phyloP scores from a whole-genome alignment of 2,797 vertebrate species.

The Leptatherina wallacei region DNA sequence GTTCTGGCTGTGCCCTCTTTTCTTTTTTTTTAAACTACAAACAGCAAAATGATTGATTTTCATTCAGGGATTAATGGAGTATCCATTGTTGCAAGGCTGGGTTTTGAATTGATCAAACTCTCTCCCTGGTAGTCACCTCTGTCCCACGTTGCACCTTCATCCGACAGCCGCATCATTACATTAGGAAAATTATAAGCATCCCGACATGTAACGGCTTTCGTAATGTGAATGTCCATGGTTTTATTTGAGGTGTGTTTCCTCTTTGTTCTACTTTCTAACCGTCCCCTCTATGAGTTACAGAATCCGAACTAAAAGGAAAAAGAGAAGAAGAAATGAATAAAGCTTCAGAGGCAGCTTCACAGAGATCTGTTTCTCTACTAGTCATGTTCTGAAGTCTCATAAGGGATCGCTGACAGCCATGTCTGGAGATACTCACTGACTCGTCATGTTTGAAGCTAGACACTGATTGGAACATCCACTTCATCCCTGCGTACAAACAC shows the following conservation, averaged over 20 bases:
- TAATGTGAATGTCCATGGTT: not conserved
- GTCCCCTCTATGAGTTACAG: not conserved
- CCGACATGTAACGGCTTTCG: not conserved
- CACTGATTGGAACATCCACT: conserved; percentile 45
- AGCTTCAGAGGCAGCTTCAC: conserved; percentile 22
- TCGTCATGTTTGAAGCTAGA: conserved; percentile 48
- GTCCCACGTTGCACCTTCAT: conserved; percentile 9
- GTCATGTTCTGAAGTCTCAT: conserved; percentile 46
- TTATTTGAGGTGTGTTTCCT: not conserved
- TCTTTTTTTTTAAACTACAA: conserved; percentile 29
- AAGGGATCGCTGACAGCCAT: conserved; percentile 40
- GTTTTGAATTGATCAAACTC: conserved; percentile 66
- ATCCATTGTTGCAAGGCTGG: conserved; percentile 47
- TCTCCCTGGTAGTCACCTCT: conserved; percentile 28
- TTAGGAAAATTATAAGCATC: conserved; percentile 11
- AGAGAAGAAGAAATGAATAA: not conserved
- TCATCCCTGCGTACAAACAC: conserved; percentile 30
- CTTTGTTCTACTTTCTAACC: not conserved
- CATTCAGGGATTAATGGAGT: conserved; percentile 74
- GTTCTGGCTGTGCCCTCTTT: conserved; percentile 45
- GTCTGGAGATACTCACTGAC: conserved; percentile 43
- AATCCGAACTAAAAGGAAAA: not conserved
- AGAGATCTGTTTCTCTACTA: conserved; percentile 28
- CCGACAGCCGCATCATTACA: conserved; percentile 5
- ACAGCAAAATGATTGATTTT: conserved; percentile 76